Base-by-base conservation (phyloP, 2,113 vertebrate genomes). In the Sinocyclocheilus anophthalmus region DNA sequence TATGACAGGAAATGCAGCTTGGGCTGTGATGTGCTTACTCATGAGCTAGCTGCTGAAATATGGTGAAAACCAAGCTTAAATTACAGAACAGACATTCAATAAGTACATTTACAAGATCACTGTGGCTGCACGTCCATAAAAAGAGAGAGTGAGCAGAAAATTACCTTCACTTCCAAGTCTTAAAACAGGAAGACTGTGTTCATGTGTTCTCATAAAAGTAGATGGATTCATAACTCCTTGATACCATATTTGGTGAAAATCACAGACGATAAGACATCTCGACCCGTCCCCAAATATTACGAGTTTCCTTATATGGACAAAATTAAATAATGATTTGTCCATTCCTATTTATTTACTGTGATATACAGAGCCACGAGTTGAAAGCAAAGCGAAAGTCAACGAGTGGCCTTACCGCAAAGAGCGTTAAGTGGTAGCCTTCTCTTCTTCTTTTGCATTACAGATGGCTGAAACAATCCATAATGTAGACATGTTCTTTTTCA, bases 21-120 rank as follows among this genome's bases (percentile, higher is more conserved):
- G 30, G n/a, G 18, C 39, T 86, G 89, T 86, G 55, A 84, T 77
- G 65, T 87, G 87, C 85, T 86, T 90, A 76, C 86, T 55, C 81
- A 55, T 85, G 87, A 86, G 84, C 59, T 76, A 33, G 45, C 76
- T 30, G 45, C 73, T 89, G 85, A 87, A 84, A 86, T 86, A 88
- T 87, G 89, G 88, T 90, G 87, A 81, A 88, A 92, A 91, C 86
- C 80, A 86, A 76, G 82, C 84, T 89, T 85, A 88, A 90, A 91
- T 92, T 88, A 91, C 87, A 88, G 90, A 90, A 88, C 75, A 85
- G 86, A 42, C 69, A 84, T 91, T 87, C 88, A 86, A 78, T 72
- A 88, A 77, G 83, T 85, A 85, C 83, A 88, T 89, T 88, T 78
- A 88, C 85, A 84, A 57, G 61, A 22, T 55, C 45, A 65, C 77